phyloP scores from a whole-genome alignment of 2,113 vertebrate species.

The Aix galericulata region DNA sequence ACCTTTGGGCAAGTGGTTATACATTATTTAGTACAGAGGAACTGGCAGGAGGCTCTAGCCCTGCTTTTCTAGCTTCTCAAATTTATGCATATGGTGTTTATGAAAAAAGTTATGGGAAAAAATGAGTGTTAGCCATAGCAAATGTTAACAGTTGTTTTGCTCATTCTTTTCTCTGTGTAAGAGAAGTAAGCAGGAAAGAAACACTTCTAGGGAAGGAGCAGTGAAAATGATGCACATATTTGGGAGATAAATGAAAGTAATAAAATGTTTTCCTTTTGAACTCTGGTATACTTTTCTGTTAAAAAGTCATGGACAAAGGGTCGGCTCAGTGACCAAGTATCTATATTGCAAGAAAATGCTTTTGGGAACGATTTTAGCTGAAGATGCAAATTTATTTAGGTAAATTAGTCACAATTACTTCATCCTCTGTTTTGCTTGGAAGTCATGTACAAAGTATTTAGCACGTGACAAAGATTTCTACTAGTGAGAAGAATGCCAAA shows the following conservation, averaged over 20 bases:
- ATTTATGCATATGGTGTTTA: background rate
- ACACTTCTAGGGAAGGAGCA: background rate
- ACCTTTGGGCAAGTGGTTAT: background rate
- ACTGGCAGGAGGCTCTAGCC: background rate
- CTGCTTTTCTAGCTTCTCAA: background rate
- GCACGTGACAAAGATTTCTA: background rate
- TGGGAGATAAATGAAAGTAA: background rate
- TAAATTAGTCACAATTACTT: background rate
- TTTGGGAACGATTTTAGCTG: background rate
- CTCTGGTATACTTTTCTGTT: background rate
- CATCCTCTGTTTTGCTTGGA: background rate
- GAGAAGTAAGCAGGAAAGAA: background rate
- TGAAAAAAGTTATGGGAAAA: background rate
- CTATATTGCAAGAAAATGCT: background rate
- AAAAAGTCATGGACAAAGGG: background rate
- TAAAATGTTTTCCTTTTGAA: background rate
- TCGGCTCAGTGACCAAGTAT: background rate
- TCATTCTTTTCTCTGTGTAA: background rate
- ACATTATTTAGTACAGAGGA: background rate
- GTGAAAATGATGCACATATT: background rate
- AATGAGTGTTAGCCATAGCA: background rate
- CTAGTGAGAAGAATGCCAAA: background rate
- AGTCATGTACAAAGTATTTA: background rate
- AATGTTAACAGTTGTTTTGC: background rate
- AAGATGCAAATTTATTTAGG: background rate